Evolutionary conservation across 2,797 vertebrate species (phyloP).

Genomic region (Myotis vivesi): DNA sequence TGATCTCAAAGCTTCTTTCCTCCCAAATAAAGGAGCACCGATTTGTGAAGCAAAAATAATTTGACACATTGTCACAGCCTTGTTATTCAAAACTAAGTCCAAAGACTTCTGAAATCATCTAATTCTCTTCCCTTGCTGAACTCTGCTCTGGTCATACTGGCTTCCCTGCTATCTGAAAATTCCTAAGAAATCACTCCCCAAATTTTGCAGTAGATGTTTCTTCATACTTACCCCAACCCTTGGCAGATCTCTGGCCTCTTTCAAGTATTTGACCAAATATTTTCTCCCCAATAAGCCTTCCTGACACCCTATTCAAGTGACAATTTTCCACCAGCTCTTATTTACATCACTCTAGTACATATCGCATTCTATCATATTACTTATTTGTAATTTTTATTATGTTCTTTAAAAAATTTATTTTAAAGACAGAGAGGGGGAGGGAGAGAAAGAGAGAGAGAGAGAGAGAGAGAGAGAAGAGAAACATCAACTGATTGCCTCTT

Average conservation of each 20-base stretch:
- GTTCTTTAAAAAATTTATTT: not conserved
- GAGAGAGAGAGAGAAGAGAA: not conserved
- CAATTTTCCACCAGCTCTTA: not conserved
- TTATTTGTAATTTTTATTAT: not conserved
- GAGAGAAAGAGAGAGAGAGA: not conserved
- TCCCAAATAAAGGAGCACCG: not conserved
- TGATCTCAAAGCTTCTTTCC: not conserved
- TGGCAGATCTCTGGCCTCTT: not conserved
- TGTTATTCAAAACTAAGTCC: not conserved
- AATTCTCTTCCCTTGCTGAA: not conserved
- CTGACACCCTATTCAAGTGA: not conserved
- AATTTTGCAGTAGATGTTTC: not conserved
- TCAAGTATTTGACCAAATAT: not conserved
- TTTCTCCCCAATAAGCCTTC: not conserved
- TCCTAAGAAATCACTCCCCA: not conserved
- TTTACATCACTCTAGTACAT: not conserved
- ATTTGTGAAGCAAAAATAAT: not conserved
- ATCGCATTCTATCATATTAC: not conserved
- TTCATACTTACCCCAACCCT: not conserved
- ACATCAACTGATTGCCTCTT: not conserved
- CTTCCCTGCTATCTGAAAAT: not conserved
- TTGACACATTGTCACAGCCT: not conserved
- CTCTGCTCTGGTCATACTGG: not conserved
- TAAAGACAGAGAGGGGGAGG: not conserved
- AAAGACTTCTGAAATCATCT: not conserved